Evolutionary conservation across 2,113 vertebrate genomes (phyloP).

Genomic region (Lophotis ruficrista): DNA sequence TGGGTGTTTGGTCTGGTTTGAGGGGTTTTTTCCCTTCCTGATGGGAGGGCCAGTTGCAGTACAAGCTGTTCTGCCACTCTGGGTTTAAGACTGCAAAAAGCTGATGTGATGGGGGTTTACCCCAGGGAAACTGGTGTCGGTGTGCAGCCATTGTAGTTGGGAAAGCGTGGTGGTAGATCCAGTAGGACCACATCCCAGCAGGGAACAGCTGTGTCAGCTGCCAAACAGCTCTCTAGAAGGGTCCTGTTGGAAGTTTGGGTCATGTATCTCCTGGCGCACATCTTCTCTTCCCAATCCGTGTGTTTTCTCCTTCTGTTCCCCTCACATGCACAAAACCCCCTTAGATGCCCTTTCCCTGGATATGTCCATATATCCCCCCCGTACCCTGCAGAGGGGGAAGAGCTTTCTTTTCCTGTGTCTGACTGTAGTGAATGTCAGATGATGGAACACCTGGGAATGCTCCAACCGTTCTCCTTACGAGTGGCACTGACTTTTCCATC

Average conservation of each 20-base stretch:
- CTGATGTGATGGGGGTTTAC: accelerated
- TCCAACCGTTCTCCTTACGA: accelerated
- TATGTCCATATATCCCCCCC: background rate
- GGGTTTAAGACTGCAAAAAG: background rate
- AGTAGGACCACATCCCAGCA: background rate
- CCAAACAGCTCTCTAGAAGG: background rate
- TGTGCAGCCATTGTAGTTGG: background rate
- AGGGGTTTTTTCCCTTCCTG: background rate
- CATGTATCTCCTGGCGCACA: accelerated
- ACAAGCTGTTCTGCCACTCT: background rate
- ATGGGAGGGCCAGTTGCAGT: background rate
- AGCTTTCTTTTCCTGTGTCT: background rate
- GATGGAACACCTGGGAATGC: background rate
- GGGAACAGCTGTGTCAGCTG: background rate
- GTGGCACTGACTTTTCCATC: background rate
- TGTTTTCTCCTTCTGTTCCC: background rate
- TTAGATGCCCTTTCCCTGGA: background rate
- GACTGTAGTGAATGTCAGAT: background rate
- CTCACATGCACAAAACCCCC: background rate
- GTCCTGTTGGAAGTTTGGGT: background rate
- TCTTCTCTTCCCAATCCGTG: background rate
- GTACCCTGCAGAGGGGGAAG: background rate
- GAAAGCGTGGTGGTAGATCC: background rate
- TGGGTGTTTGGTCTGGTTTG: background rate
- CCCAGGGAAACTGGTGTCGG: background rate